A percentile compares a stretch with the other conserved stretches of the same genome.
phyloP scores from a whole-genome alignment of 1,140 invertebrate genomes.

The Achatina immaculata region DNA sequence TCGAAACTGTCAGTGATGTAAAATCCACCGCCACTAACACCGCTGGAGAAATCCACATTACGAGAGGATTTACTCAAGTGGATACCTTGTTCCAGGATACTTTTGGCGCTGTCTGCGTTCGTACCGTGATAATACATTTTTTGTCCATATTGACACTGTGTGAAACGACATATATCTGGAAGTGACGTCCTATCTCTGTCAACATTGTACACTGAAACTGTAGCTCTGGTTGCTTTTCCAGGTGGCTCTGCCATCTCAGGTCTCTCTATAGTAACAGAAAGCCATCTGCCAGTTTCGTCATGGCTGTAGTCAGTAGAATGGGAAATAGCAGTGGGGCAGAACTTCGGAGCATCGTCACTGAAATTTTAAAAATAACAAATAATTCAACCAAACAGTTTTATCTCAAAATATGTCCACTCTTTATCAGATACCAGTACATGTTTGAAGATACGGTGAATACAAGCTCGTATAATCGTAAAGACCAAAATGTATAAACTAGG shows the following conservation, averaged over 20 bases:
- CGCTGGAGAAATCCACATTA: neutral
- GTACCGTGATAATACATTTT: neutral
- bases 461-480: too few relatives aligned
- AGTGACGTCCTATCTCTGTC: neutral
- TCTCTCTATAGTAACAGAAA: neutral
- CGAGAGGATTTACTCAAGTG: neutral
- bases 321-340: too few relatives aligned
- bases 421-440: too few relatives aligned
- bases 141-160: neutral
- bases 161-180: neutral
- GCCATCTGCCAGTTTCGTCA: neutral
- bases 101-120: neutral
- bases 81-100: neutral
- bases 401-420: too few relatives aligned
- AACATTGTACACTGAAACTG: neutral
- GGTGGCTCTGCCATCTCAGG: neutral
- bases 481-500: too few relatives aligned
- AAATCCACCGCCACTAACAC: neutral
- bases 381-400: too few relatives aligned
- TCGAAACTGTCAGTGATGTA: neutral
- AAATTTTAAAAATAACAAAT: too few relatives aligned
- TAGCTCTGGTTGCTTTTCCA: neutral
- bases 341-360: too few relatives aligned
- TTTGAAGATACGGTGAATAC: too few relatives aligned
- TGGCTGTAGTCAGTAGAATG: too few relatives aligned